Evolutionary conservation across 92 coral and sea anemone species (phyloP), one percentile per base, ranked within the genome.

Genomic region (Plumapathes pennacea): DNA sequence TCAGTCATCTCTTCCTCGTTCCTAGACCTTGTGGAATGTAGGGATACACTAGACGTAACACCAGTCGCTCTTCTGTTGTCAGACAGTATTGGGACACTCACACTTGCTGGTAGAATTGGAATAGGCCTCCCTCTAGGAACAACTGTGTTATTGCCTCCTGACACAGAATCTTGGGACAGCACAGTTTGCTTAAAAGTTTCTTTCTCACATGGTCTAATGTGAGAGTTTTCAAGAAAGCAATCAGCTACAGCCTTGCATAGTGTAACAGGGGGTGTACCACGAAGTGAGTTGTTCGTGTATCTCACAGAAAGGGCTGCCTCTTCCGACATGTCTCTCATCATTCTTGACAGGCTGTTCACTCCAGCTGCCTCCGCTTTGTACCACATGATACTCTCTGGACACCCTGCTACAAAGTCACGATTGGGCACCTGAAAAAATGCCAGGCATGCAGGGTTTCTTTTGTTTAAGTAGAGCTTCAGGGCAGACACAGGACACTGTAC

Each of bases 361-460:
- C 95, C 95, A 21, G 88, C 75, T 0, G 95, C 77, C 24, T 86
- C 85, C 4, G 89, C 72, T 23, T 65, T 82, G 56, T 82, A 86
- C 95, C 95, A 86, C 13, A 77, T 62, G 5, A 77, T 78, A 30
- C 72, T 86, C 70, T 79, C 81, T 52, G 71, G 71, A n/a, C n/a
- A n/a, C n/a, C n/a, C n/a, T 12, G 57, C 55, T 11, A 46, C 62
- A 63, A 69, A 86, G 50, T 86, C 84, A 14, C 83, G 67, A 67
- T 82, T 86, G 1, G 95, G 95, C 17, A 82, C 77, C 51, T 82
- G 89, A 59, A 82, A 86, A 57, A 86, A 86, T 42, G 86, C 80
- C 40, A 53, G 74, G 11, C 71, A 69, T 10, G 66, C 67, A 14
- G 88, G 77, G 48, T 83, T 77, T 21, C 89, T 57, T 49, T 80